Base-by-base conservation (phyloP, 2,113 vertebrate genomes). In the Myotis davidii region DNA sequence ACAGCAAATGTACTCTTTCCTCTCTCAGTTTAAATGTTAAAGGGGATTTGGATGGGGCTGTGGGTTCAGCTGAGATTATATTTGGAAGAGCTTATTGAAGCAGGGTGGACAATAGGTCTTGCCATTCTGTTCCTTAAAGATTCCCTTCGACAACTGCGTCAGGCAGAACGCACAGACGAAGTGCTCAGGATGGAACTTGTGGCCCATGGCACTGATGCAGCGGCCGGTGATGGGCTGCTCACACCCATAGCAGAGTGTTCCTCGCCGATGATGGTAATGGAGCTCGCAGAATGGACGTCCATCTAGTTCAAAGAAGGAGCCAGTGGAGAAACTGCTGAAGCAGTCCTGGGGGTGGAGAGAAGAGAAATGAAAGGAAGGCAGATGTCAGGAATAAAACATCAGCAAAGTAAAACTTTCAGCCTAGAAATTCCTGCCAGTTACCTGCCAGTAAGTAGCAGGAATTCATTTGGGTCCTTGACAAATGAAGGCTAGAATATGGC, bases 121-220 rank as follows among this genome's bases (percentile, higher is more conserved):
- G 74, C 98, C 96, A 0, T 88, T 97, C 0, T 94, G 85, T 96
- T 99, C 99, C 3, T 95, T 98, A 97, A 99, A 99, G 94, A 99
- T 96, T 39, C 99, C 99, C 81, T 99, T 99, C 11, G 98, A 98
- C 97, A 99, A 98, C 98, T 98, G 99, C 2, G 98, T 95, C 96
- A 99, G 98, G 96, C 99, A 99, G 97, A 99, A 99, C 79, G 99
- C 93, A 0, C 99, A 99, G 85, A 99, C 94, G 11, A 99, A 99
- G 97, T 99, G 99, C 98, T 99, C 99, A 0, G 99, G 99, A 94
- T 99, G 99, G 98, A 99, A 99, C 96, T 97, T 99, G 98, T 82
- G 97, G 32, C 98, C 98, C 0, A 98, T 82, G 2, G 99, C 99
- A 0, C 99, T 98, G 97, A 99, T 86, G 96, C 99, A 99, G 96